Evolutionary conservation across 2,888 invertebrate genomes (phyloP).

Genomic region (Polydrusus pterygomalis): DNA sequence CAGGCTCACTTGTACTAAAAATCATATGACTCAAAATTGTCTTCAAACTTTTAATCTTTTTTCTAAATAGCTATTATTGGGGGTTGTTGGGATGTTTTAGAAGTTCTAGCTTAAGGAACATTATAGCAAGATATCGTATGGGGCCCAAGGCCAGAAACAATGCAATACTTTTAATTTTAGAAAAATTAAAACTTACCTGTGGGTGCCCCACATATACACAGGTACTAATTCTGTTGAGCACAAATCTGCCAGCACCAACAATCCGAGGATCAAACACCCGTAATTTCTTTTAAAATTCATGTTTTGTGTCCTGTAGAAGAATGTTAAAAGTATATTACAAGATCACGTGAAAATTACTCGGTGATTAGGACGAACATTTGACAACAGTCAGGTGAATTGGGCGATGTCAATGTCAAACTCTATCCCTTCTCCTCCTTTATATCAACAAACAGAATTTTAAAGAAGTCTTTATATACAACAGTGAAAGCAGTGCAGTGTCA

Average conservation of each 20-base stretch:
- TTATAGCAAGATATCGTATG: not conserved
- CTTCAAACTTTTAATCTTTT: slow-evolving; percentile 6
- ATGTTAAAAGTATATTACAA: slow-evolving; percentile 23
- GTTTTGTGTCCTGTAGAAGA: slow-evolving; percentile 15
- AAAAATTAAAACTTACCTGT: slow-evolving; percentile 65
- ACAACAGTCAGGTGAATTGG: slow-evolving; percentile 61
- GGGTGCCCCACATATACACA: slow-evolving; percentile 69
- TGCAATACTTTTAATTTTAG: not conserved
- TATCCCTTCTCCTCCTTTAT: not conserved
- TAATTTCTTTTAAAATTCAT: slow-evolving; percentile 28
- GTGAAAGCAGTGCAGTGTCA: not conserved
- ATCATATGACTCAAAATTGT: slow-evolving; percentile 58
- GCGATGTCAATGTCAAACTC: slow-evolving; percentile 45
- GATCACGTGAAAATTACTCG: slow-evolving; percentile 64
- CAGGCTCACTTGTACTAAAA: slow-evolving; percentile 62
- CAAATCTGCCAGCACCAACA: slow-evolving; percentile 45
- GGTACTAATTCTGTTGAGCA: slow-evolving; percentile 68
- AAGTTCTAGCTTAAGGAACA: not conserved
- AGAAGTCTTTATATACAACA: slow-evolving; percentile 2
- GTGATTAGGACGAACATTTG: slow-evolving; percentile 61
- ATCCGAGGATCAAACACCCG: slow-evolving; percentile 31
- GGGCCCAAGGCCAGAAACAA: slow-evolving; percentile 5
- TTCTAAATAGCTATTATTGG: not conserved
- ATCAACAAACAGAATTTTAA: not conserved
- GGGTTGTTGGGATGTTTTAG: not conserved